Evolutionary conservation across 2,888 invertebrate species (phyloP).

Genomic region (Netelia fuscicornis): DNA sequence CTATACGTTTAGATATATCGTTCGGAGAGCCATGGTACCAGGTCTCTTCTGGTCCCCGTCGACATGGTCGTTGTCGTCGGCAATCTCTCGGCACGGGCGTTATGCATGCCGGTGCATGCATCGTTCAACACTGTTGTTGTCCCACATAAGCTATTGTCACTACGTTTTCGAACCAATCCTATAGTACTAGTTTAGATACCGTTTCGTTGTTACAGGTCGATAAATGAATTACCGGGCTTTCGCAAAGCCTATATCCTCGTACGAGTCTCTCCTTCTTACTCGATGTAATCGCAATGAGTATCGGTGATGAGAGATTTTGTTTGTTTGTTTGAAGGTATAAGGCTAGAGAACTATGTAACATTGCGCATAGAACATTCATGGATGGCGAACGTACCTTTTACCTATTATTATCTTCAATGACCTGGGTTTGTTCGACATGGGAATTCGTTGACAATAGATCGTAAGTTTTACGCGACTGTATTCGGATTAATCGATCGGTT

Average conservation of each 20-base stretch:
- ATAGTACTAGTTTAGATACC: slow-evolving; percentile 77
- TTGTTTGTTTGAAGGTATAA: neutral
- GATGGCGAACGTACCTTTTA: neutral
- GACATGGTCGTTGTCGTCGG: slow-evolving; percentile 12
- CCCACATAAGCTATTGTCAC: neutral
- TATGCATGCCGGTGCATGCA: slow-evolving; percentile 34
- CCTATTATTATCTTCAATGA: too few species aligned
- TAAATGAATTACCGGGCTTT: slow-evolving; percentile 77
- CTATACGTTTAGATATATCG: neutral
- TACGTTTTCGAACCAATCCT: slow-evolving; percentile 27
- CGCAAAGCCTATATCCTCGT: slow-evolving; percentile 59
- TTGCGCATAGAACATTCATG: neutral
- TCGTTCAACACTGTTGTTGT: neutral
- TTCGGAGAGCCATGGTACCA: neutral
- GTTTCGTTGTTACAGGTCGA: slow-evolving; percentile 81
- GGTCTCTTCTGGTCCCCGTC: slow-evolving; percentile 58
- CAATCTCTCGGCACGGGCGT: neutral
- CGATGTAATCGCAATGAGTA: neutral
- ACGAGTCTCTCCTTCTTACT: neutral
- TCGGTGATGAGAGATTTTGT: neutral
- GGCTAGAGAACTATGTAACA: too few species aligned
- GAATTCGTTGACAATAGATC: too few species aligned
- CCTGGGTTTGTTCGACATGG: too few species aligned
- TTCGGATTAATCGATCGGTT: too few species aligned
- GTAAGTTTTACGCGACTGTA: too few species aligned